These are phyloP conservation scores for Paramormyrops kingsleyae DNA, from an alignment of 2,113 vertebrate genomes.

Conservation along the genomic window DNA sequence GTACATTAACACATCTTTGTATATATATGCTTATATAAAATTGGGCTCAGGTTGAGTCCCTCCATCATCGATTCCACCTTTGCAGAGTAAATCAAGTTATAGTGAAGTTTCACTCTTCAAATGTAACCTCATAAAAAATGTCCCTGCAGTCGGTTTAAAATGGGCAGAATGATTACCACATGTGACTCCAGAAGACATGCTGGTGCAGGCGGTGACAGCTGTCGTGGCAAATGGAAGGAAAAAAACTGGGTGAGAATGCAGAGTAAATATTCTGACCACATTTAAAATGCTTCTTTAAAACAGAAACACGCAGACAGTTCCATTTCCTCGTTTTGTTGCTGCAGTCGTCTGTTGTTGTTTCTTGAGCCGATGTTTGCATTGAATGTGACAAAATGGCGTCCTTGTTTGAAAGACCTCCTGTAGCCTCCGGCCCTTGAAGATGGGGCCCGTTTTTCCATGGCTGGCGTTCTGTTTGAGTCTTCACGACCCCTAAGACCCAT, in stretches of 20 bases:
- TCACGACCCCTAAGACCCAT: not conserved
- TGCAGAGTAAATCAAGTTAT: slow-evolving; percentile 32
- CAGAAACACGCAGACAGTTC: slow-evolving; percentile 4
- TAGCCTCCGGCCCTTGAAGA: not conserved
- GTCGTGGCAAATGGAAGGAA: slow-evolving; percentile 21
- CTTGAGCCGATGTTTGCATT: not conserved
- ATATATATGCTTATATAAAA: not conserved
- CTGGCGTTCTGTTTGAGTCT: not conserved
- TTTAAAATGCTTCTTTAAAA: not conserved
- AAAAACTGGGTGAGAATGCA: slow-evolving; percentile 19
- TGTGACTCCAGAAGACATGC: slow-evolving; percentile 27
- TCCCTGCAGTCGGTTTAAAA: slow-evolving; percentile 36
- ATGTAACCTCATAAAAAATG: slow-evolving; percentile 22
- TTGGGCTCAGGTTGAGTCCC: not conserved
- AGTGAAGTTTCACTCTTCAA: slow-evolving; percentile 32
- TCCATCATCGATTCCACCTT: not conserved
- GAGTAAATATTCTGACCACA: slow-evolving; percentile 13
- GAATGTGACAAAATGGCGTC: not conserved
- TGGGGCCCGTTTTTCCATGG: not conserved
- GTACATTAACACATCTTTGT: not conserved
- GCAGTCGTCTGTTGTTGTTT: not conserved
- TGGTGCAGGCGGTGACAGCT: slow-evolving; percentile 30
- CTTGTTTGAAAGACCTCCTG: not conserved
- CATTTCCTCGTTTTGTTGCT: not conserved
- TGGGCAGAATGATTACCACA: slow-evolving; percentile 42